Percentiles rank a stretch among this genome's conserved stretches.
phyloP scores from a whole-genome alignment of 2,888 invertebrate genomes.

The Meta bourneti region DNA sequence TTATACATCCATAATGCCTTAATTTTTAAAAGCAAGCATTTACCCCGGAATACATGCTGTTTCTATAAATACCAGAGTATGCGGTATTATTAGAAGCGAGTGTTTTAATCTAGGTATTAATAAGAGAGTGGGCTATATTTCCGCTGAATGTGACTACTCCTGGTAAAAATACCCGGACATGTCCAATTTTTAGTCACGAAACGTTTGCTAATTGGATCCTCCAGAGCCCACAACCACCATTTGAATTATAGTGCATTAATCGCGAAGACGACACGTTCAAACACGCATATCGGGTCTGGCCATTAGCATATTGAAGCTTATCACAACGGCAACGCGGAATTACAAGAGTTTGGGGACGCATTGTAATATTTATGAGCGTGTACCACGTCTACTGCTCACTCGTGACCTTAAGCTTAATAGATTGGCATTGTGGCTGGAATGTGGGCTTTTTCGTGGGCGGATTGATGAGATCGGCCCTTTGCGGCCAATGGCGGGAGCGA shows the following conservation, averaged over 20 bases:
- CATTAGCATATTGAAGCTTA: background rate
- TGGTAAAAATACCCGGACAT: too few species aligned
- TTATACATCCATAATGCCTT: too few species aligned
- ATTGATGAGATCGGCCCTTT: background rate
- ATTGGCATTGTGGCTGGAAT: background rate
- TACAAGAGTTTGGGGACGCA: background rate
- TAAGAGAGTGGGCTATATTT: too few species aligned
- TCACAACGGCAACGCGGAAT: background rate
- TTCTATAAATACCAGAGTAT: too few species aligned
- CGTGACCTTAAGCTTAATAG: background rate
- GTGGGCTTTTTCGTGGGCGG: background rate
- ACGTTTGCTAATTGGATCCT: too few species aligned
- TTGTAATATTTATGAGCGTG: background rate
- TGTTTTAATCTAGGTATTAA: too few species aligned
- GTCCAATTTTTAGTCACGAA: too few species aligned
- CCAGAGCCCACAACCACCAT: too few species aligned
- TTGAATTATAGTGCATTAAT: background rate
- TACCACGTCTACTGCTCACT: background rate
- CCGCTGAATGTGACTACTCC: too few species aligned
- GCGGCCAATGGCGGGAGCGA: background rate
- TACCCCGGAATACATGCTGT: too few species aligned
- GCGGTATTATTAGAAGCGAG: too few species aligned
- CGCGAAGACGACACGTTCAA: background rate
- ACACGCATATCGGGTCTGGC: background rate
- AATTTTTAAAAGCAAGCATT: too few species aligned